Conservation (phyloP, 2,888 invertebrate genomes). For the Papilio gigon region DNA sequence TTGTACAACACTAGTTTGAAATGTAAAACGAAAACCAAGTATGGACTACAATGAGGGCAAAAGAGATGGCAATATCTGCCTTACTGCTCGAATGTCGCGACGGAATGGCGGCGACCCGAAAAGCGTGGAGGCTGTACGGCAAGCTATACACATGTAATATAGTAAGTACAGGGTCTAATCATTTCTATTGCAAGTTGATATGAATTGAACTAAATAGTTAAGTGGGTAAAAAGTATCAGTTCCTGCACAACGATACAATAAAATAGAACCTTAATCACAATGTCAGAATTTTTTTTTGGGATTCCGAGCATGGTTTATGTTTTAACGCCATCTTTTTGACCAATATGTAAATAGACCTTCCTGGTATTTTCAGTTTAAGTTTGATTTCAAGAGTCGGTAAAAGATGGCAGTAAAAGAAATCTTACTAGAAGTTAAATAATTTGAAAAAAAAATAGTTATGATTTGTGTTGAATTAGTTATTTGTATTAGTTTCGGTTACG, state of each 20-base stretch:
- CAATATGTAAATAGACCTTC: not conserved
- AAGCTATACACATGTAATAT: conserved; percentile 13
- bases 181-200: conserved; percentile 17
- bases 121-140: conserved; percentile 41
- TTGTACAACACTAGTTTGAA: conserved; percentile 62
- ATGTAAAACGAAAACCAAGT: conserved; percentile 81
- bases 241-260: not conserved
- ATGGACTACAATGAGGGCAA: conserved; percentile 76
- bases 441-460: not conserved
- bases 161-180: conserved; percentile 5
- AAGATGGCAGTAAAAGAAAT: conserved; percentile 1
- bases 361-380: no score
- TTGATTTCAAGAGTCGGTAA: not conserved
- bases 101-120: conserved; percentile 62
- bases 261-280: not conserved
- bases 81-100: conserved; percentile 62
- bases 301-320: no score
- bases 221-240: not conserved
- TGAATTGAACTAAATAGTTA: not conserved
- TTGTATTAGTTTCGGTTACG: no score
- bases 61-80: conserved; percentile 50
- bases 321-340: conserved; percentile 21
- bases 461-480: not conserved
- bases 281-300: not conserved
- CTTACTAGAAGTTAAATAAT: not conserved